A percentile compares a stretch with the other conserved stretches of the same genome.
Conservation (phyloP, 2,888 invertebrate species). For the Osmoderma eremita region DNA sequence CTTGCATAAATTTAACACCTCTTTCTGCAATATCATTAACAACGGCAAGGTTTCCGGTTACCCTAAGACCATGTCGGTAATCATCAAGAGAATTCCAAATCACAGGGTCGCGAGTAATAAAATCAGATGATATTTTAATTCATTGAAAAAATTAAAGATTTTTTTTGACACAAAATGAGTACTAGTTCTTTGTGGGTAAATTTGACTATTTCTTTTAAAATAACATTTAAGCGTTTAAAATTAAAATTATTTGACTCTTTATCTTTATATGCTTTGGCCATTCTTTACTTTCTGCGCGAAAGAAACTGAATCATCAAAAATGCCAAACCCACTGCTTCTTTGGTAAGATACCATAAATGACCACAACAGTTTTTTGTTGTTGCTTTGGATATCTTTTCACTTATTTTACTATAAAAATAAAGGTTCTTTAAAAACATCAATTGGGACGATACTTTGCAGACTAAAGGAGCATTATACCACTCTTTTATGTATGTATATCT, state of each 20-base stretch:
- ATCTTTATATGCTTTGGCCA: conserved; percentile 9
- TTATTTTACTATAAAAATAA: conserved; percentile 7
- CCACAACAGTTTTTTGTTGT: neutral
- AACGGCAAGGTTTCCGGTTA: neutral
- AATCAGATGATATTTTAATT: conserved; percentile 2
- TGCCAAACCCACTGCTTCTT: neutral
- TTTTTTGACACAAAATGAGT: neutral
- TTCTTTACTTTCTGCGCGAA: conserved; percentile 7
- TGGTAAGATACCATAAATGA: neutral
- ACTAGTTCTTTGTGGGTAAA: too few relatives aligned
- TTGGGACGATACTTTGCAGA: neutral
- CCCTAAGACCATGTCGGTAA: neutral
- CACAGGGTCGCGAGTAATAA: neutral
- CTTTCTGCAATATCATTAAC: too few relatives aligned
- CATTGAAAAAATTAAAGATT: neutral
- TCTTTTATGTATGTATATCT: conserved; percentile 3
- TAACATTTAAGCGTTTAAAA: neutral
- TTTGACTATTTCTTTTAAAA: neutral
- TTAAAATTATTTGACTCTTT: conserved; percentile 1
- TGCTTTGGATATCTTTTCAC: neutral
- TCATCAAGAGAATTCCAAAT: neutral
- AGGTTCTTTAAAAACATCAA: conserved; percentile 10
- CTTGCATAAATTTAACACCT: too few relatives aligned
- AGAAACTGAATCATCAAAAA: conserved; percentile 14
- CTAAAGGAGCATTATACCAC: neutral